Evolutionary conservation across 2,888 invertebrate genomes (phyloP), one percentile per base, ranked within the genome.

Genomic region (Buathra laborator): DNA sequence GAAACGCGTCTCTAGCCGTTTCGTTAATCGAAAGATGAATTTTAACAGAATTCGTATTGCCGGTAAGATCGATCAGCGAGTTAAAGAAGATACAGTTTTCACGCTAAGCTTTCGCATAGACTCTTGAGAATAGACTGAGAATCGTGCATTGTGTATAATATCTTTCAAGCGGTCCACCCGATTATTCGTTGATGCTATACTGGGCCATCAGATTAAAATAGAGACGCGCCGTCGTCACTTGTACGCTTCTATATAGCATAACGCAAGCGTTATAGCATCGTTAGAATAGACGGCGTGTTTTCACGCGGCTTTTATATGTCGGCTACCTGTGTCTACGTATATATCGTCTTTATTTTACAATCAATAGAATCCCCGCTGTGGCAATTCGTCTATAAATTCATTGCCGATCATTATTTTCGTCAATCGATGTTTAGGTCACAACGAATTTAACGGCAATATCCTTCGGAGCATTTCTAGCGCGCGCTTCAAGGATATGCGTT

Each of bases 101-200:
- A 3, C n/a, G 24, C 44, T 51, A 44, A 7, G 32, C 19, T 77
- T 66, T 43, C 66, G 19, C 46, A 64, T 56, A 19, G 19, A 24
- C 44, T 12, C 56, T 56, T 56, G 56, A 56, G 56, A 56, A 56
- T 56, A 66, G 85, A 85, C 85, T 82, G 76, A 59, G 64, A 81
- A 70, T 75, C 62, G 24, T 29, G 56, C 32, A 74, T 85, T 75
- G 67, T 37, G 68, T 43, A 82, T 67, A 76, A 81, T 79, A 51
- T 78, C 78, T 48, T 81, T 81, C 74, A 64, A 76, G 48, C 51
- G 74, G 32, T 72, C 62, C 79, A 44, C 51, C 67, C 76, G 72
- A 85, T 82, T 82, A 85, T 83, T 83, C 83, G 71, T 68, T 44
- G 79, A 53, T 62, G 48, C 85, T 85, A 83, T 83, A 77, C 62